Base-by-base conservation (phyloP, 1,140 invertebrate species). In the Zophobas morio region DNA sequence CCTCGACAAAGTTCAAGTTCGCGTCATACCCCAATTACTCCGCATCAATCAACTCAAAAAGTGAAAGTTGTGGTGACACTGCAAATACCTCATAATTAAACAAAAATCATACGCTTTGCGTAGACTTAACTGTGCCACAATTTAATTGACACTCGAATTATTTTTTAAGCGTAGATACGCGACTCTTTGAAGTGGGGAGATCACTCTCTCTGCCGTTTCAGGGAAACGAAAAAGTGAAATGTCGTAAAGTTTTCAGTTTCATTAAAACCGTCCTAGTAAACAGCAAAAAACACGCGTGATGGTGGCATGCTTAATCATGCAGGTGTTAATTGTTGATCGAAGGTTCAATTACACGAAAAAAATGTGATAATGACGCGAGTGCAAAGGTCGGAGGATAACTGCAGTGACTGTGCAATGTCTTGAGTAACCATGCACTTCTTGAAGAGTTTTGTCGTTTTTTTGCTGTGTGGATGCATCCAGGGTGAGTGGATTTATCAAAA, bases 141-240 rank as follows among this genome's bases (percentile, higher is more conserved):
- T 20, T 20, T 20, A 20, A 20, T 20, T 20, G 20, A 20, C 20
- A 20, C 20, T 20, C 20, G 20, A 20, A 20, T 20, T 20, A 20
- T 20, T 20, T 20, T 20, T 20, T 20, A 20, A 20, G 20, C 20
- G 20, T 20, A 20, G 20, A 20, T 20, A 20, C 20, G 20, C 20
- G 20, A 20, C 20, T 20, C 20, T 20, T 20, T 20, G 20, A 66
- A 66, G 60, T 66, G 60, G 60, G 60, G 60, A 66, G 42, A 42
- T 42, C 37, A 46, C 60, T 46, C 60, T 66, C 53, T 54, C 53
- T 39, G 42, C 60, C 42, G n/a, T 20, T 36, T 60, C 56, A 60
- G 42, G 20, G 20, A 20, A 20, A 20, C 0, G 0, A 4, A 8
- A 46, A 8, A 46, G 56, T 60, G 34, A 39, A 60, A 60, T 60